Evolutionary conservation across 2,797 vertebrate species (phyloP).

Genomic region (Kryptopterus vitreolus): DNA sequence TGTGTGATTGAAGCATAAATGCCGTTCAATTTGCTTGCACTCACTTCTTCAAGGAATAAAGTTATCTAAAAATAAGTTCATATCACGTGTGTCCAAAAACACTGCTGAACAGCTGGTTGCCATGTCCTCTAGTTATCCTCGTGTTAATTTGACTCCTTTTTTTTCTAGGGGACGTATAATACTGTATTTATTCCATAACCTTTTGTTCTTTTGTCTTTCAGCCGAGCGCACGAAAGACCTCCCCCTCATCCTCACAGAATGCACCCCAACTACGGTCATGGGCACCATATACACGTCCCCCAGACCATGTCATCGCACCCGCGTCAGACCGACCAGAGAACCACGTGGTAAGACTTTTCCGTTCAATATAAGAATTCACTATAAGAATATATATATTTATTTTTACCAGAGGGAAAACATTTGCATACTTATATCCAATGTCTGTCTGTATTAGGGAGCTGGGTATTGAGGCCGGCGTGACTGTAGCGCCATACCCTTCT

Average conservation of each 20-base stretch:
- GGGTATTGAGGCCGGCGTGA: constrained; percentile 94
- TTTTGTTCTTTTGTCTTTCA: constrained; percentile 56
- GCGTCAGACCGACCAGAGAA: constrained; percentile 92
- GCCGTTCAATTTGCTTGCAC: neutral
- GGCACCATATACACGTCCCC: constrained; percentile 98
- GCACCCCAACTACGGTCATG: constrained; percentile 98
- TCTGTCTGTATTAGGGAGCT: constrained; percentile 83
- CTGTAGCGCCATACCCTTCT: constrained; percentile 89
- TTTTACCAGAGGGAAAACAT: neutral
- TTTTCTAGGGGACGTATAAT: no score
- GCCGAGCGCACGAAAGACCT: constrained; percentile 94
- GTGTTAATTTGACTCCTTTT: neutral
- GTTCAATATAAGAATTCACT: neutral
- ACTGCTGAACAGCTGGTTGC: neutral
- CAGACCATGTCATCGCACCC: constrained; percentile 99
- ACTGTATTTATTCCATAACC: neutral
- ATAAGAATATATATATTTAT: no score
- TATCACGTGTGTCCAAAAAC: no score
- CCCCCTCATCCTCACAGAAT: constrained; percentile 98
- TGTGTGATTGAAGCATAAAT: neutral
- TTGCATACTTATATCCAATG: neutral
- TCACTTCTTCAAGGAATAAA: neutral
- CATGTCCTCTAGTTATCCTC: neutral
- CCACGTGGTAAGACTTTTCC: constrained; percentile 81
- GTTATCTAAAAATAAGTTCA: no score